These are phyloP conservation scores for Leuciscus idus DNA, from an alignment of 2,113 vertebrate genomes.

Conservation along the genomic window DNA sequence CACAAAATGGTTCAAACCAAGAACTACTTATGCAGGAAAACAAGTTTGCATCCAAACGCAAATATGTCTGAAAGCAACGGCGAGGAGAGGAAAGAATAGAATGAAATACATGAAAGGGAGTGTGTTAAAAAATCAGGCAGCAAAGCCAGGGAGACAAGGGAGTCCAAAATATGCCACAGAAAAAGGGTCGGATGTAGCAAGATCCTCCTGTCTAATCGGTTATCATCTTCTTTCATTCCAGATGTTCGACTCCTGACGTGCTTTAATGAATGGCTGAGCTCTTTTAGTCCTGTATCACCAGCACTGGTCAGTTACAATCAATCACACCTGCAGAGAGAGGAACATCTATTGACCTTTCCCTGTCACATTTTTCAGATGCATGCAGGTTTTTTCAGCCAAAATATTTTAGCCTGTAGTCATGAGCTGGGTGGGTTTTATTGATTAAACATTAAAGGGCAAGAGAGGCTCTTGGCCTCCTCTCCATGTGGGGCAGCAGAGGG, in stretches of 20 bases:
- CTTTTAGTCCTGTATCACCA: slow-evolving; percentile 46
- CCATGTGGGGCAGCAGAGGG: slow-evolving; percentile 54
- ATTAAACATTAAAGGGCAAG: slow-evolving; percentile 72
- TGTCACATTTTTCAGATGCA: slow-evolving; percentile 65
- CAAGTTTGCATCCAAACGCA: slow-evolving; percentile 45
- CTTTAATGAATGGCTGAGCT: slow-evolving; percentile 60
- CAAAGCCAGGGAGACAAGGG: slow-evolving; percentile 13
- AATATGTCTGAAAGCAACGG: background rate
- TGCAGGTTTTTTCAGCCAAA: slow-evolving; percentile 55
- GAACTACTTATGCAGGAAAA: slow-evolving; percentile 38
- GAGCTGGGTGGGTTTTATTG: slow-evolving; percentile 67
- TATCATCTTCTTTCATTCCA: slow-evolving; percentile 58
- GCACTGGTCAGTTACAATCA: slow-evolving; percentile 62
- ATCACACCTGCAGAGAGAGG: slow-evolving; percentile 55
- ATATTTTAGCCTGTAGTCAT: slow-evolving; percentile 61
- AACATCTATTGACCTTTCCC: slow-evolving; percentile 66
- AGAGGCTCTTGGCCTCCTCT: slow-evolving; percentile 60
- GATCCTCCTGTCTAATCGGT: slow-evolving; percentile 59
- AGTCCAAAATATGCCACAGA: slow-evolving; percentile 34
- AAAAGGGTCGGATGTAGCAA: slow-evolving; percentile 21
- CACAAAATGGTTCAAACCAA: background rate
- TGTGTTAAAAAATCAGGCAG: background rate
- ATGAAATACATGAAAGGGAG: background rate
- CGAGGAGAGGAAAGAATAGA: background rate
- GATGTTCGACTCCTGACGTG: slow-evolving; percentile 55